Evolutionary conservation across 2,888 invertebrate species (phyloP), one percentile per base, ranked within the genome.

Genomic region (Nephrotoma appendiculata): DNA sequence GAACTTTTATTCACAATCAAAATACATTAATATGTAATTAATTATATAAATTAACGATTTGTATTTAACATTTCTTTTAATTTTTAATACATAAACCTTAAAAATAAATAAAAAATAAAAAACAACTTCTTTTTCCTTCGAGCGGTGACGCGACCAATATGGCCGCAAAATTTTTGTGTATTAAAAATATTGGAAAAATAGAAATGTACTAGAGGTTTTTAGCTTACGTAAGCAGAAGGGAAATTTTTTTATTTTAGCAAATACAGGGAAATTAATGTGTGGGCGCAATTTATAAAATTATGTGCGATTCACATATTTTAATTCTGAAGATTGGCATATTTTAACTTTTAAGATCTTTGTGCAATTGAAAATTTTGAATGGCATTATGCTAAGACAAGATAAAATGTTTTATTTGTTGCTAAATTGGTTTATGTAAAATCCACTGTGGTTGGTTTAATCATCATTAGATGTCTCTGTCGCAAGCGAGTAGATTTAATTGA

Each of bases 71-170:
- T 44, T 45, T 86, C 45, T 45, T 86, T 48, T 86, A 31, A 48
- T 44, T 48, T 44, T 86, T 86, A 48, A 86, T 86, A 86, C 41
- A 86, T 85, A 85, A 41, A 85, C 19, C 43, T 85, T 85, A 41
- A 85, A 85, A 42, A 85, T 85, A 85, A 43, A 85, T 44, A 31
- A 85, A 85, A 48, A 86, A 45, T 44, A 86, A 86, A 86, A 86
- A 86, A 83, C 41, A 86, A 86, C 41, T 41, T n/a, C 86, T 86
- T 86, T 83, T 83, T 83, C 44, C 48, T 83, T 43, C 42, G 83
- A 86, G 83, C 86, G 83, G 83, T 86, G 87, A 87, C 87, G 87
- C 87, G 87, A 87, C 86, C 87, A 87, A 87, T 85, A 87, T 87
- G 87, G 87, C 87, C 87, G 87, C 52, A 41, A 11, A 45, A 19